Evolutionary conservation across 1,140 invertebrate species (phyloP).

Genomic region (Drosophila yakuba): DNA sequence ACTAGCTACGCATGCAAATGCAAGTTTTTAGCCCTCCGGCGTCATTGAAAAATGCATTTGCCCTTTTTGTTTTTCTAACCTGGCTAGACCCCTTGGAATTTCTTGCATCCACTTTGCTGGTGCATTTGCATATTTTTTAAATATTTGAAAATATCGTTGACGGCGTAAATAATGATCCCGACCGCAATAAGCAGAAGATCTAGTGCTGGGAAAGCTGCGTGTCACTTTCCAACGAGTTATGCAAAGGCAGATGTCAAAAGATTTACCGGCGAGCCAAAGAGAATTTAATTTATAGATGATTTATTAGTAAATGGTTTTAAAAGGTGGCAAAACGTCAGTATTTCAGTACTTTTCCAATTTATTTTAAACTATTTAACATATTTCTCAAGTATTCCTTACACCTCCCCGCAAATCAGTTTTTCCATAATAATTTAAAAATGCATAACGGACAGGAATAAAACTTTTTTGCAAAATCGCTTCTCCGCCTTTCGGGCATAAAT

Average conservation of each 20-base stretch:
- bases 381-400: not conserved
- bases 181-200: constrained; percentile 16
- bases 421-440: constrained; percentile 30
- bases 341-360: not conserved
- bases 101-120: constrained; percentile 40
- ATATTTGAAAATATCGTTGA: constrained; percentile 49
- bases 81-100: constrained; percentile 27
- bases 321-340: not conserved
- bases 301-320: not conserved
- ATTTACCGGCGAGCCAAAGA: not conserved
- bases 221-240: not conserved
- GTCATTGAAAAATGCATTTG: constrained; percentile 26
- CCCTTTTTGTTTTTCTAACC: constrained; percentile 6
- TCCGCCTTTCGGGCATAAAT: constrained; percentile 56
- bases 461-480: constrained; percentile 38
- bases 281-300: not conserved
- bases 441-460: constrained; percentile 46
- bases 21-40: constrained; percentile 5
- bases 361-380: not conserved
- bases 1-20: constrained; percentile 17
- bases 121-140: constrained; percentile 56
- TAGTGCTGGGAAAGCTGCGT: not conserved
- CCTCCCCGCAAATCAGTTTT: constrained; percentile 12
- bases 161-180: constrained; percentile 62
- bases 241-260: not conserved